Conservation (phyloP, 2,888 invertebrate species). For the Sinelater perroti region DNA sequence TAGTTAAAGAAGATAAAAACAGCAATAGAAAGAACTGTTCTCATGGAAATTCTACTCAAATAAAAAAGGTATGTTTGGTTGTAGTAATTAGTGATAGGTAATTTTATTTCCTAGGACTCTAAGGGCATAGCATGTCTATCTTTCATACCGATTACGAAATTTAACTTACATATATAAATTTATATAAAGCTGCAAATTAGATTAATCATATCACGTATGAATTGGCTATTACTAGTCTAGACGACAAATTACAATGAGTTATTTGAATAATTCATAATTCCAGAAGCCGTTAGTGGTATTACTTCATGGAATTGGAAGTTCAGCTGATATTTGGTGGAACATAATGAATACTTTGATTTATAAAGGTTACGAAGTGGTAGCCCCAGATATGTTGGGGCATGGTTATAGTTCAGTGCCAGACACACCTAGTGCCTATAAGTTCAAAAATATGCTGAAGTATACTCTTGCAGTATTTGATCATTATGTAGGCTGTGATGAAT, state of each 20-base stretch:
- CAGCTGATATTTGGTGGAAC: slow-evolving; percentile 69
- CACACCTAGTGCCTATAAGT: slow-evolving; percentile 65
- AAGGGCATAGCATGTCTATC: too few relatives aligned
- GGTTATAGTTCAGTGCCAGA: slow-evolving; percentile 71
- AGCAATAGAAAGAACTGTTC: slow-evolving; percentile 11
- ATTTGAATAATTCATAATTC: slow-evolving; percentile 11
- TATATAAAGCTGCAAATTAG: too few relatives aligned
- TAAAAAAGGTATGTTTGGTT: slow-evolving; percentile 44
- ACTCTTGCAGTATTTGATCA: slow-evolving; percentile 68
- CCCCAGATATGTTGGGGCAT: slow-evolving; percentile 74
- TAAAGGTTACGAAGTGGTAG: slow-evolving; percentile 70
- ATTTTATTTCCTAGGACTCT: too few relatives aligned
- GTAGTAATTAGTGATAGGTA: too few relatives aligned
- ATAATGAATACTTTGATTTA: slow-evolving; percentile 67
- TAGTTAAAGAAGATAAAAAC: background rate
- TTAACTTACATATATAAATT: too few relatives aligned
- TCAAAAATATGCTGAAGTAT: slow-evolving; percentile 68
- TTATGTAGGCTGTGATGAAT: slow-evolving; percentile 64
- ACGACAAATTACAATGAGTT: too few relatives aligned
- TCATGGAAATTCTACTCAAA: slow-evolving; percentile 25
- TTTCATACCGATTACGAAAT: too few relatives aligned
- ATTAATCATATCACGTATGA: background rate
- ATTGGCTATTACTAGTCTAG: too few relatives aligned
- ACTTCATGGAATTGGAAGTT: slow-evolving; percentile 74
- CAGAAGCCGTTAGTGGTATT: slow-evolving; percentile 68